Conservation (phyloP, 2,797 vertebrate species). For the Sphaeramia orbicularis region DNA sequence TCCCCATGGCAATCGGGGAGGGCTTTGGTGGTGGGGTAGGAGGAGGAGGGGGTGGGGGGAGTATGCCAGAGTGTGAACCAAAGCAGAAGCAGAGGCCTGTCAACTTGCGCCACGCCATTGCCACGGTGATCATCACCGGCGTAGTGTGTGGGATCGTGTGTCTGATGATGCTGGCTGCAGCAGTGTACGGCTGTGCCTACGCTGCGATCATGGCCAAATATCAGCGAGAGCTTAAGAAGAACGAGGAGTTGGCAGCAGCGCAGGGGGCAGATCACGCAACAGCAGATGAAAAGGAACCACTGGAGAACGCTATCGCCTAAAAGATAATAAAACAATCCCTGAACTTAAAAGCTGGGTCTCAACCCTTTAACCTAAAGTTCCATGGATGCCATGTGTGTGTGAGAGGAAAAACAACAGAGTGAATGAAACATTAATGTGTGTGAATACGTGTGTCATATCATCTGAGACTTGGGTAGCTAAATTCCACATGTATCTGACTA, state of each 20-base stretch:
- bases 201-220: slow-evolving; percentile 93
- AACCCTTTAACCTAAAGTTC: slow-evolving; percentile 74
- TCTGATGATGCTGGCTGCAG: slow-evolving; percentile 96
- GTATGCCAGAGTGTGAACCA: slow-evolving; percentile 84
- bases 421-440: slow-evolving; percentile 37
- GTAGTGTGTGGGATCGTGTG: slow-evolving; percentile 95
- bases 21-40: slow-evolving; percentile 62
- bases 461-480: slow-evolving; percentile 73
- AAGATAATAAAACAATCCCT: slow-evolving; percentile 35
- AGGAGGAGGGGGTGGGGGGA: slow-evolving; percentile 59
- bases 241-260: slow-evolving; percentile 75
- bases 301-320: slow-evolving; percentile 87
- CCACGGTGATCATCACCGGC: slow-evolving; percentile 95
- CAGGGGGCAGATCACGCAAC: slow-evolving; percentile 71
- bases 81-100: slow-evolving; percentile 87
- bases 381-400: slow-evolving; percentile 51
- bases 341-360: slow-evolving; percentile 55
- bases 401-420: slow-evolving; percentile 15
- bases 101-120: slow-evolving; percentile 93
- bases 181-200: slow-evolving; percentile 94
- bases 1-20: slow-evolving; percentile 75
- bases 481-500: slow-evolving; percentile 76
- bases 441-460: slow-evolving; percentile 29
- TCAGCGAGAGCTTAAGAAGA: slow-evolving; percentile 88
- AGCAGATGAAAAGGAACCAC: slow-evolving; percentile 84